These are phyloP conservation scores for Clepsis dumicolana DNA, from an alignment of 2,888 invertebrate genomes.

Conservation along the genomic window DNA sequence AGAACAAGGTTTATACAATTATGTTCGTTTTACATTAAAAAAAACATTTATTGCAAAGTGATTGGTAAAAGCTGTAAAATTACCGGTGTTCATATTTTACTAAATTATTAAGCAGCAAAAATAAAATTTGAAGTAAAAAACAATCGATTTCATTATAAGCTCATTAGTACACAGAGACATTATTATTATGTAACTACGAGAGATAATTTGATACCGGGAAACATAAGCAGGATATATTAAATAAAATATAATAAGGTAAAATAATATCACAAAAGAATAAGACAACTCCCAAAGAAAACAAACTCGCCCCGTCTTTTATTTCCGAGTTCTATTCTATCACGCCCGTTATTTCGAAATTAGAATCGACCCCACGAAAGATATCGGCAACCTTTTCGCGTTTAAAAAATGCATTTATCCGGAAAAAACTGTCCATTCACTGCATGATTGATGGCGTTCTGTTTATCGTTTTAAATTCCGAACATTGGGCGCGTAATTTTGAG, in stretches of 20 bases:
- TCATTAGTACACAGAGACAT: too few relatives aligned
- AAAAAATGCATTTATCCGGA: slow-evolving; percentile 35
- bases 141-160: too few relatives aligned
- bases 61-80: too few relatives aligned
- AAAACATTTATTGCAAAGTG: too few relatives aligned
- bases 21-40: too few relatives aligned
- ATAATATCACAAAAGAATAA: neutral
- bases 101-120: too few relatives aligned
- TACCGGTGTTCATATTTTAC: too few relatives aligned
- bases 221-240: neutral
- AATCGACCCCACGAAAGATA: slow-evolving; percentile 6
- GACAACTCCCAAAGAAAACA: neutral
- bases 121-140: too few relatives aligned
- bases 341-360: slow-evolving; percentile 7
- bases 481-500: slow-evolving; percentile 45
- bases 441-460: slow-evolving; percentile 52
- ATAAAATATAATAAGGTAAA: neutral
- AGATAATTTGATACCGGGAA: neutral
- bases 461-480: slow-evolving; percentile 48
- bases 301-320: neutral
- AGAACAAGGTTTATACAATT: too few relatives aligned
- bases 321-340: neutral
- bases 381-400: slow-evolving; percentile 26
- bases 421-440: slow-evolving; percentile 46
- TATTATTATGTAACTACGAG: too few relatives aligned